These are phyloP conservation scores for Pelecanus crispus DNA, from an alignment of 2,113 vertebrate species.

Conservation along the genomic window DNA sequence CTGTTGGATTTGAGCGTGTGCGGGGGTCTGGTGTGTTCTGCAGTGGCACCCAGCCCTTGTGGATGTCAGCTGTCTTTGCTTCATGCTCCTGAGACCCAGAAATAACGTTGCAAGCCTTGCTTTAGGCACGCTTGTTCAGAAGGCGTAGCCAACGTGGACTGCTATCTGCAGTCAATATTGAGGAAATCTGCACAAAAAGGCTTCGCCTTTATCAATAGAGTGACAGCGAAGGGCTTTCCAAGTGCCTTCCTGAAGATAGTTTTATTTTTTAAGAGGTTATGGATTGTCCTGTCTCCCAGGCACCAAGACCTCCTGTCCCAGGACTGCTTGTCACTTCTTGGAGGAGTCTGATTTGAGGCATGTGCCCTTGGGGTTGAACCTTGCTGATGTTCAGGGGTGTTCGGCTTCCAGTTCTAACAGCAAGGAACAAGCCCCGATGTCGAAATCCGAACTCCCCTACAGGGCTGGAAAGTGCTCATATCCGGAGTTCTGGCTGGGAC, in stretches of 20 bases:
- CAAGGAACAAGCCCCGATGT: not conserved
- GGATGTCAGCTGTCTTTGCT: not conserved
- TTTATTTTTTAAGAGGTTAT: not conserved
- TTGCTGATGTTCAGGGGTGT: not conserved
- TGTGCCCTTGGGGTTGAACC: not conserved
- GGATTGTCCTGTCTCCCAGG: not conserved
- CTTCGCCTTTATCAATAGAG: not conserved
- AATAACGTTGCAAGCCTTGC: not conserved
- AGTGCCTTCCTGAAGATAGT: not conserved
- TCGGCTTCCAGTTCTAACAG: not conserved
- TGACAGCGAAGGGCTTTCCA: not conserved
- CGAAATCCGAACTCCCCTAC: not conserved
- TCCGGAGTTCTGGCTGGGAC: slow-evolving; percentile 32
- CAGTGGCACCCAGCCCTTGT: not conserved
- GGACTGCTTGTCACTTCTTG: not conserved
- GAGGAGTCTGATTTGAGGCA: rapidly evolving
- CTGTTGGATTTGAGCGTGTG: not conserved
- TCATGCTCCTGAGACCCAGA: not conserved
- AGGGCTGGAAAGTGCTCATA: slow-evolving; percentile 24
- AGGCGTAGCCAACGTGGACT: no score
- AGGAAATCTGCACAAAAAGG: not conserved
- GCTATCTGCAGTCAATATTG: rapidly evolving
- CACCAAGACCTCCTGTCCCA: not conserved
- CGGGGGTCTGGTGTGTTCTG: not conserved
- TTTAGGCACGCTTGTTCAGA: not conserved